These are phyloP conservation scores for Sebastes iracundus DNA, from an alignment of 2,797 vertebrate species.

Conservation along the genomic window DNA sequence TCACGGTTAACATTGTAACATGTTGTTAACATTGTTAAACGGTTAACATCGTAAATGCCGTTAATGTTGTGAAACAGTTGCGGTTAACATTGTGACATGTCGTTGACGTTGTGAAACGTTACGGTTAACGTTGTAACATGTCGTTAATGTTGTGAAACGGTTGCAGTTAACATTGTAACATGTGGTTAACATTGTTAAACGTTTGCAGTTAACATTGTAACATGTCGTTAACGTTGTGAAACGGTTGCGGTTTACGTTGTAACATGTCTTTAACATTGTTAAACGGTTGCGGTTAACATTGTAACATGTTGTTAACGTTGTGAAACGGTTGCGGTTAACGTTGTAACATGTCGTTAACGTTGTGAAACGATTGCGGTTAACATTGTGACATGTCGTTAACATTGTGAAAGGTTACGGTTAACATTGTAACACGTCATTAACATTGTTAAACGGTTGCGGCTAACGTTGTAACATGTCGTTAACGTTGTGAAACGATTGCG, in stretches of 20 bases:
- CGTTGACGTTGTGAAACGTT: accelerated
- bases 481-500: no score
- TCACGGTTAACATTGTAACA: no score
- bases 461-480: no score
- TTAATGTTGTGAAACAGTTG: accelerated
- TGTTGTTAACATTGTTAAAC: accelerated
- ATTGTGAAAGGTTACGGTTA: accelerated
- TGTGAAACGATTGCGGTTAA: accelerated
- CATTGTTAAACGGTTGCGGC: accelerated
- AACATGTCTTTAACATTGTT: no score
- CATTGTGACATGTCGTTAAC: accelerated
- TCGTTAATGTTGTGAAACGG: accelerated
- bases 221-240: no score
- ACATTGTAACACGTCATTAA: no score
- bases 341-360: accelerated
- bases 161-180: no score
- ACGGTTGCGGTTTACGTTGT: accelerated
- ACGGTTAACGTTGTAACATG: no score
- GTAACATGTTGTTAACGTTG: accelerated
- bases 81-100: no score
- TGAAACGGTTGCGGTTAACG: accelerated
- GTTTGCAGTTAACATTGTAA: no score
- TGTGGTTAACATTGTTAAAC: accelerated
- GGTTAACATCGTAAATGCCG: accelerated
- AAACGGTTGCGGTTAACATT: no score